Conservation (phyloP, 2,888 invertebrate species). For the Rotaria socialis region DNA sequence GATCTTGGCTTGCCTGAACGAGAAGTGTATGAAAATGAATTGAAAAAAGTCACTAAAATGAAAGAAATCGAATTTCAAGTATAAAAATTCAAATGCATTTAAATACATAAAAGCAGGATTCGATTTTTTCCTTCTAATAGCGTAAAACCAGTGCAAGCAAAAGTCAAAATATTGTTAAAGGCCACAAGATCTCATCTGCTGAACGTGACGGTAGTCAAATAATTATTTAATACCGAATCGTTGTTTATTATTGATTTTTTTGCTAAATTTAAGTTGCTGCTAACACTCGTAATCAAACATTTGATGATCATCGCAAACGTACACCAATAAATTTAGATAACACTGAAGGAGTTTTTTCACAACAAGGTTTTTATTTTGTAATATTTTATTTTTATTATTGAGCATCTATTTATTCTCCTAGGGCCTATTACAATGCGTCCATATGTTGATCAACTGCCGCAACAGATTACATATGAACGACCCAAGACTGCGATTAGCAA, state of each 20-base stretch:
- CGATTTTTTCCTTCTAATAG: background rate
- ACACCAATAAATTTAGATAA: background rate
- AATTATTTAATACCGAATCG: too few species aligned
- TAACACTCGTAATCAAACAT: background rate
- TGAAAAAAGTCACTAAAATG: constrained; percentile 68
- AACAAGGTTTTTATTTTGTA: background rate
- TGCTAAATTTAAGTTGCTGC: background rate
- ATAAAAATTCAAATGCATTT: background rate
- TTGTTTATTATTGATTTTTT: background rate
- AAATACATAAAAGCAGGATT: background rate
- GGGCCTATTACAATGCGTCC: background rate
- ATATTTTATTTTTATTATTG: background rate
- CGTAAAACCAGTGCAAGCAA: constrained; percentile 42
- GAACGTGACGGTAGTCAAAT: background rate
- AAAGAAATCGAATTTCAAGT: constrained; percentile 41
- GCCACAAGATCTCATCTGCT: constrained; percentile 37
- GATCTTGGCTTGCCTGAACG: constrained; percentile 68
- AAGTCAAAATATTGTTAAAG: constrained; percentile 41
- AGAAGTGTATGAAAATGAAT: constrained; percentile 66
- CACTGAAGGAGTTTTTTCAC: constrained; percentile 8
- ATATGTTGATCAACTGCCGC: background rate
- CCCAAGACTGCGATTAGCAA: constrained; percentile 20
- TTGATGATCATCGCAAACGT: background rate
- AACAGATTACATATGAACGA: background rate
- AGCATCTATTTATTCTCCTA: background rate